Evolutionary conservation across 2,113 vertebrate genomes (phyloP), one percentile per base, ranked within the genome.

Genomic region (Fregata magnificens): DNA sequence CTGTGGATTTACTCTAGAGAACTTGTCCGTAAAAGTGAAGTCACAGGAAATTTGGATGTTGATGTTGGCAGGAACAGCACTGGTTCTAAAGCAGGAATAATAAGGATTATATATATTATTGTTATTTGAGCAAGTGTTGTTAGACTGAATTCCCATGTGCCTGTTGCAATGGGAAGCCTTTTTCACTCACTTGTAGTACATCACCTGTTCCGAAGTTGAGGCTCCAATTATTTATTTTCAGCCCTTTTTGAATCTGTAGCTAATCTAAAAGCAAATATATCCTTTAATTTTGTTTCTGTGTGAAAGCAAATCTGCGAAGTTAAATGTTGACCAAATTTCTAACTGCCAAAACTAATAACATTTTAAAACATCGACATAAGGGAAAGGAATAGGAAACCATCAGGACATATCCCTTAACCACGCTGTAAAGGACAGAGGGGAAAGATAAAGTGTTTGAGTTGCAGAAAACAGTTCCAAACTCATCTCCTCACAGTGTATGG

Each of bases 221-320:
- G 5, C 9, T 65, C 69, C 73, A 92, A 8, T 81, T 84, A 86
- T 84, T 92, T 96, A 50, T 92, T 94, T 93, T 83, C 53, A 83
- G 20, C 29, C 26, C 16, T 84, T 95, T 91, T 72, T 85, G 61
- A 87, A 89, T 70, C 5, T 4, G 45, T 42, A 77, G 53, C 14
- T 95, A 88, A 95, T 87, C 89, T 91, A 93, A 93, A 94, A 93
- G 42, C 36, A 95, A 97, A 95, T 76, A 82, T 11, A 59, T 72
- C 42, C n/a, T 91, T 92, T 86, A 80, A 81, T 86, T 73, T 83
- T 67, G 21, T 76, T 79, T 79, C 73, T 80, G 20, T 53, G 34
- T 79, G 76, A 91, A 44, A 87, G 16, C 44, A 92, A 52, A 66
- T 47, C 42, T 94, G 62, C 40, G 66, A 84, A 89, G 32, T 32